Base-by-base conservation (phyloP, 2,888 invertebrate species). In the Brachyptera putata region DNA sequence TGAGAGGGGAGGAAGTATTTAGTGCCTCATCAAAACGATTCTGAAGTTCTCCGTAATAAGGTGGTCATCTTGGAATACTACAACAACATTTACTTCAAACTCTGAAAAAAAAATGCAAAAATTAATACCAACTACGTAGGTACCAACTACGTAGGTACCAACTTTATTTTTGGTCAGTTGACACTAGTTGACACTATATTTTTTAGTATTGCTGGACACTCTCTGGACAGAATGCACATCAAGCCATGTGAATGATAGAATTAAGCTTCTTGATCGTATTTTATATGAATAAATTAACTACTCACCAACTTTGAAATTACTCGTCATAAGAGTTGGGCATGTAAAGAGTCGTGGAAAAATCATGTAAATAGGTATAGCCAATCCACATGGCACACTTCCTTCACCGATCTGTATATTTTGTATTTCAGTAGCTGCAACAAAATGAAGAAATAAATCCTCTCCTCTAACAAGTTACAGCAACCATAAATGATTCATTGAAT, bases 391-490 rank as follows among this genome's bases (percentile, higher is more conserved):
- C 57, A 94, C 86, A 77, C 96, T 93, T 26, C 97, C 97, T 71
- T 92, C 94, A 1, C 92, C 95, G 64, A 97, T 88, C 81, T 98
- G 97, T 72, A 98, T 95, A 73, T 95, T 97, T 80, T 97, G 97
- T 68, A 98, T 93, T 82, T 98, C 97, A 7, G 96, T 97, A 16
- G 95, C 95, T 92, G 73, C 60, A 75, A 74, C 62, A 63, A 66
- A 30, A 34, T 53, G 46, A 48, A 43, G 13, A 21, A 14, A 1
- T n/a, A n/a, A n/a, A n/a, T n/a, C n/a, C n/a, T n/a, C n/a, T n/a
- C n/a, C n/a, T n/a, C n/a, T n/a, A n/a, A n/a, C n/a, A n/a, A n/a
- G n/a, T n/a, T n/a, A n/a, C n/a, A n/a, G n/a, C n/a, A n/a, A n/a
- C n/a, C n/a, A n/a, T n/a, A n/a, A n/a, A n/a, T n/a, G n/a, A n/a